Base-by-base conservation (phyloP, 2,888 invertebrate species). In the Latheticus oryzae region DNA sequence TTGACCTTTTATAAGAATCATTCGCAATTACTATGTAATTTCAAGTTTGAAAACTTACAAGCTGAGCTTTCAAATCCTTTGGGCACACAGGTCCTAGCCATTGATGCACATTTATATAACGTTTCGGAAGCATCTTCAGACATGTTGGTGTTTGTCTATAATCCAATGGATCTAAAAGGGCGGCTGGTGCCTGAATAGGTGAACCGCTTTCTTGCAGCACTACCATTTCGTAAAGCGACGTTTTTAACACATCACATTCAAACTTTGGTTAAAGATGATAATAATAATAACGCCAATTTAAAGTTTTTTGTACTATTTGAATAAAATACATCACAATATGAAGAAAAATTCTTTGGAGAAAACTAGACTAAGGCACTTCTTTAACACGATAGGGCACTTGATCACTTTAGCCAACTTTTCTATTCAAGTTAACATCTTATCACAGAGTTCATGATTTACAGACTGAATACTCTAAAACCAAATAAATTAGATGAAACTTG, bases 71-170 rank as follows among this genome's bases (percentile, higher is more conserved):
- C 75, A 89, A 84, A 82, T 91, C 91, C 84, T 91, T 91, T 76
- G 85, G 81, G 82, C 79, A 86, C 66, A 90, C 86, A 67, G 93
- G 93, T 75, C 92, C 90, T 76, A 93, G 83, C 91, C 92, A 93
- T 80, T 92, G 91, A 80, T 94, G 94, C 78, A 93, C 85, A 83
- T 91, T 92, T 79, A 93, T 91, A 81, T 90, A 93, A 75, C 93
- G 85, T 83, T 93, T 93, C 75, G 92, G 91, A 81, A 93, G 85
- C 84, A 93, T 88, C 87, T 94, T 94, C 79, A 93, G 84, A 70
- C 91, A 90, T 73, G 90, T 88, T 72, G 89, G 87, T 69, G 89
- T 87, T 79, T 91, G 91, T 73, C 90, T 88, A 80, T 91, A 91
- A 79, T 92, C 91, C 77, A 92, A 81, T 65, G 87, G 85, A 65